phyloP scores from a whole-genome alignment of 2,113 vertebrate genomes.

The Hemicordylus capensis region DNA sequence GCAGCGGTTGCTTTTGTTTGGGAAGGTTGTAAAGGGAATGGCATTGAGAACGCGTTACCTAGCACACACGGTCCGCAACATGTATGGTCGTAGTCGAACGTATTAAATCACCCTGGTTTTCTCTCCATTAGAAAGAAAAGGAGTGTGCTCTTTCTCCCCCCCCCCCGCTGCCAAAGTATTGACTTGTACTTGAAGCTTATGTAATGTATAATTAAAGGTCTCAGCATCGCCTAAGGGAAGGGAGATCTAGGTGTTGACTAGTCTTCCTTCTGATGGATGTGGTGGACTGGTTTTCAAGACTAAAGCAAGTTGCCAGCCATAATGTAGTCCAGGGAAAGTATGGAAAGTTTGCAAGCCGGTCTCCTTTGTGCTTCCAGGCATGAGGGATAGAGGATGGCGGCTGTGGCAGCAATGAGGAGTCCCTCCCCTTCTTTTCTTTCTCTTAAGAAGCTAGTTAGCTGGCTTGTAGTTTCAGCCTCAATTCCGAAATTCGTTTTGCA shows the following conservation, averaged over 20 bases:
- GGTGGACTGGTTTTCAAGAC: neutral
- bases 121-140: neutral
- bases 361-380: constrained; percentile 42
- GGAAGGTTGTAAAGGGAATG: neutral
- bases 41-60: neutral
- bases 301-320: neutral
- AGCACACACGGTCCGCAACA: neutral
- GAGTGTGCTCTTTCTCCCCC: neutral
- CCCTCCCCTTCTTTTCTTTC: neutral
- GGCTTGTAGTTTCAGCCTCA: neutral
- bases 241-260: too few species aligned
- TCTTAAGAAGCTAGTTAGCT: neutral
- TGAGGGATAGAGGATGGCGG: neutral
- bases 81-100: neutral
- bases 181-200: neutral
- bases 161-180: neutral
- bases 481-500: neutral
- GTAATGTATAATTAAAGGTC: neutral
- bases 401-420: neutral
- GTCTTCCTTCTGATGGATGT: neutral
- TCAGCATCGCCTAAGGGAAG: neutral
- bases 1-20: neutral
- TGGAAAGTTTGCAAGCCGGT: constrained; percentile 66
- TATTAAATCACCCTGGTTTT: neutral
- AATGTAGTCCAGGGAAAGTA: neutral